Evolutionary conservation across 1,140 invertebrate genomes (phyloP).

Genomic region (Drosophila albomicans): DNA sequence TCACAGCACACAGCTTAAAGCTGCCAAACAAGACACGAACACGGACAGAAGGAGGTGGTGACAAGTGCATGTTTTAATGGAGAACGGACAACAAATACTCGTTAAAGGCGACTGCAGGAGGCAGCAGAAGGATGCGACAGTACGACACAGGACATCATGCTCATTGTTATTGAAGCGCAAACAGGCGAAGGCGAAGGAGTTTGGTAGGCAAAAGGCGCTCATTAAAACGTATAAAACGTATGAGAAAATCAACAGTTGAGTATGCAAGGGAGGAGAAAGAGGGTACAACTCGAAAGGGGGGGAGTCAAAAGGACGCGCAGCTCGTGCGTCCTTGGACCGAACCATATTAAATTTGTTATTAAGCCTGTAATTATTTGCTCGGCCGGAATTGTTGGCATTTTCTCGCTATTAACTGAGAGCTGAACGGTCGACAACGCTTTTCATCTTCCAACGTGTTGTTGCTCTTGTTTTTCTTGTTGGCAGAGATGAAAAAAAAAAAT

Average conservation of each 20-base stretch:
- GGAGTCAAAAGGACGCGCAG: conserved; percentile 45
- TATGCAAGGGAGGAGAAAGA: background rate
- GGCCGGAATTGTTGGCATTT: conserved; percentile 69
- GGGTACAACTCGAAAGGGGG: conserved; percentile 39
- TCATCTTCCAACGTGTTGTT: conserved; percentile 15
- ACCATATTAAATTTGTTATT: conserved; percentile 81
- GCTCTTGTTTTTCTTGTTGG: background rate
- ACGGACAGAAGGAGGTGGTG: conserved; percentile 13
- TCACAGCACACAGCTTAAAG: conserved; percentile 54
- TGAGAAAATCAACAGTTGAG: conserved; percentile 68
- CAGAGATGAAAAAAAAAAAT: conserved; percentile 8
- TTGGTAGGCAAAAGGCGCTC: conserved; percentile 35
- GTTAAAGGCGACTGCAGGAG: conserved; percentile 19
- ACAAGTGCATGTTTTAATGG: conserved; percentile 52
- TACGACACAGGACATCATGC: conserved; percentile 55
- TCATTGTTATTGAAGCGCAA: conserved; percentile 68
- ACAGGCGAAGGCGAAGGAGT: conserved; percentile 16
- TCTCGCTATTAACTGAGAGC: conserved; percentile 53
- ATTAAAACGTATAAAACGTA: conserved; percentile 73
- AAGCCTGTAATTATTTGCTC: conserved; percentile 78
- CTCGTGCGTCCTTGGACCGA: conserved; percentile 45
- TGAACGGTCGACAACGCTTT: conserved; percentile 20
- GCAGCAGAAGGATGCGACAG: conserved; percentile 24
- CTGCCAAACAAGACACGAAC: conserved; percentile 32
- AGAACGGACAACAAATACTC: conserved; percentile 56